Evolutionary conservation across 37 sponge, comb jelly and placozoan genomes (phyloP).

Genomic region (Hexactinellida sp.): DNA sequence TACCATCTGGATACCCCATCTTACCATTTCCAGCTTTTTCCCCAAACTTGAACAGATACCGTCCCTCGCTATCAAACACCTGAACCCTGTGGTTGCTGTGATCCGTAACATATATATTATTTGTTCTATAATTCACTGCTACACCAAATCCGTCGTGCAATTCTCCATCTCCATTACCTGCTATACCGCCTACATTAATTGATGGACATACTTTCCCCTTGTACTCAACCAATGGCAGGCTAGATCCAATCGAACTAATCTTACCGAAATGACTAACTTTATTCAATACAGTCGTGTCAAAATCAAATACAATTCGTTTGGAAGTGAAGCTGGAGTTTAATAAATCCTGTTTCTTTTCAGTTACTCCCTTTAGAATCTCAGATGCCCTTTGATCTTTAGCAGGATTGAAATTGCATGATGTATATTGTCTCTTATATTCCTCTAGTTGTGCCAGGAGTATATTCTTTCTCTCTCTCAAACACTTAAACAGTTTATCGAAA

Average conservation of each 20-base stretch:
- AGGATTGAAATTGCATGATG: background rate
- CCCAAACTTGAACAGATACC: background rate
- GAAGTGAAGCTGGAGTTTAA: background rate
- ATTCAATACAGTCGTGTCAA: background rate
- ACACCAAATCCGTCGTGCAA: background rate
- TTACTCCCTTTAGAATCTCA: background rate
- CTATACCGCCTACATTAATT: background rate
- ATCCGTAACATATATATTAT: background rate
- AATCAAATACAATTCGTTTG: background rate
- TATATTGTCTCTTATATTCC: background rate
- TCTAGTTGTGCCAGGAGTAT: background rate
- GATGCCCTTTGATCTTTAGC: background rate
- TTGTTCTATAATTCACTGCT: background rate
- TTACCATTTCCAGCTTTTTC: background rate
- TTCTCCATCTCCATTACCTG: background rate
- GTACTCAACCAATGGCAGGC: background rate
- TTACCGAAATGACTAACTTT: background rate
- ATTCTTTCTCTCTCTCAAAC: background rate
- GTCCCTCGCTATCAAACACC: background rate
- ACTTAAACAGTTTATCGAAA: background rate
- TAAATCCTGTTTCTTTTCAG: background rate
- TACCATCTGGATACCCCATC: background rate
- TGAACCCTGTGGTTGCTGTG: background rate
- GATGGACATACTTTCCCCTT: background rate
- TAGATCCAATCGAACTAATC: background rate